Conservation (phyloP, 2,797 vertebrate genomes). For the Champsocephalus gunnari region DNA sequence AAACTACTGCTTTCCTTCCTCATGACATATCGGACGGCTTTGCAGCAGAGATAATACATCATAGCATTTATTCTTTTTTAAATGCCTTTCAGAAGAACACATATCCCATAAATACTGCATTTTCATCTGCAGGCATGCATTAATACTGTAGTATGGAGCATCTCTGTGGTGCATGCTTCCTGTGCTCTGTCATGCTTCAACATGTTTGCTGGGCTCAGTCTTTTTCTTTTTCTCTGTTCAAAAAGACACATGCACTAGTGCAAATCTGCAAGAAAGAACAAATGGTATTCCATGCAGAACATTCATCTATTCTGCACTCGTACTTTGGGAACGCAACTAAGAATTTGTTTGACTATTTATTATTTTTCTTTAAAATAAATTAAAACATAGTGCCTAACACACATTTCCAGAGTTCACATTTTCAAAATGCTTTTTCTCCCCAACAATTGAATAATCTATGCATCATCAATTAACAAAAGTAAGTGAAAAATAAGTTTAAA, state of each 20-base stretch:
- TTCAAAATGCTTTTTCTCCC: not conserved
- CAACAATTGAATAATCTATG: not conserved
- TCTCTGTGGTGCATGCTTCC: not conserved
- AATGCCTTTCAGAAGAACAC: not conserved
- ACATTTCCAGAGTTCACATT: too few relatives aligned
- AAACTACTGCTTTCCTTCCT: conserved; percentile 26
- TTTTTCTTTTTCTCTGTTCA: not conserved
- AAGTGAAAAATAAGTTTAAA: too few relatives aligned
- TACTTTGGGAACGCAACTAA: not conserved
- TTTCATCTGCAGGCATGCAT: not conserved
- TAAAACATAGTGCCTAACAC: not conserved
- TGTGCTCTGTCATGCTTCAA: conserved; percentile 2
- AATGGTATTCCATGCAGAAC: not conserved
- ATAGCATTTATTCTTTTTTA: not conserved
- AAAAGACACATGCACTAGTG: not conserved
- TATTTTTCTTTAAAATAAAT: not conserved
- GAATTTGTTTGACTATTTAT: not conserved
- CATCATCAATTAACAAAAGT: not conserved
- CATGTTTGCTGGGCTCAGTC: conserved; percentile 7
- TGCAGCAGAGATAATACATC: not conserved
- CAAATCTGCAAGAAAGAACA: not conserved
- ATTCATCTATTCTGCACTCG: not conserved
- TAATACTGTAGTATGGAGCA: not conserved
- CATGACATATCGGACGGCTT: not conserved
- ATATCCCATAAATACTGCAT: not conserved